These are phyloP conservation scores for Oithona nana DNA, from an alignment of 2,888 invertebrate species.

Conservation along the genomic window DNA sequence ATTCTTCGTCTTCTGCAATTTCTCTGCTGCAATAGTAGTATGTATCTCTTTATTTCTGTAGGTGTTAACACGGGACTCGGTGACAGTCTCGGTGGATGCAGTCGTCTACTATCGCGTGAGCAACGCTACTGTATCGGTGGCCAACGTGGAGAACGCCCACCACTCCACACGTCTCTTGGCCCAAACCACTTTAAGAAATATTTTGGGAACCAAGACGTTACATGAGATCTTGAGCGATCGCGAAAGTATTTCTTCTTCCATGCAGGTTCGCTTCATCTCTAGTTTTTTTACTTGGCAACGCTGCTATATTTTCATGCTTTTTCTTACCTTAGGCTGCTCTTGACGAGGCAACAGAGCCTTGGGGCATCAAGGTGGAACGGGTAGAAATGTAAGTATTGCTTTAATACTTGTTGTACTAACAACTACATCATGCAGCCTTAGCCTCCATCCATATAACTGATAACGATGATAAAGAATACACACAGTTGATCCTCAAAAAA, in stretches of 20 bases:
- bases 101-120: conserved; percentile 82
- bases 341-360: conserved; percentile 28
- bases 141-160: conserved; percentile 62
- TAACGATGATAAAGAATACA: not conserved
- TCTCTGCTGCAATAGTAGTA: no score
- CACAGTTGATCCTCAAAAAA: not conserved
- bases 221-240: no score
- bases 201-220: conserved; percentile 84
- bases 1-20: no score
- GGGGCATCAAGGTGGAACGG: conserved; percentile 69
- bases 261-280: conserved; percentile 32
- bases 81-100: conserved; percentile 92
- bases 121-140: conserved; percentile 94
- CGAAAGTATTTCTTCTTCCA: conserved; percentile 52
- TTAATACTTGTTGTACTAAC: no score
- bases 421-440: no score
- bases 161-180: conserved; percentile 33
- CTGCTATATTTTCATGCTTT: no score
- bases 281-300: no score
- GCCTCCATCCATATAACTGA: no score
- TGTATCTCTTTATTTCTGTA: conserved; percentile 30
- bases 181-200: conserved; percentile 78
- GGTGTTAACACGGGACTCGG: conserved; percentile 90
- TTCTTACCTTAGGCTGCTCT: conserved; percentile 19
- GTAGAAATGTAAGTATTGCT: conserved; percentile 85